Conservation (phyloP, 2,888 invertebrate species). For the Amphipyra berbera region DNA sequence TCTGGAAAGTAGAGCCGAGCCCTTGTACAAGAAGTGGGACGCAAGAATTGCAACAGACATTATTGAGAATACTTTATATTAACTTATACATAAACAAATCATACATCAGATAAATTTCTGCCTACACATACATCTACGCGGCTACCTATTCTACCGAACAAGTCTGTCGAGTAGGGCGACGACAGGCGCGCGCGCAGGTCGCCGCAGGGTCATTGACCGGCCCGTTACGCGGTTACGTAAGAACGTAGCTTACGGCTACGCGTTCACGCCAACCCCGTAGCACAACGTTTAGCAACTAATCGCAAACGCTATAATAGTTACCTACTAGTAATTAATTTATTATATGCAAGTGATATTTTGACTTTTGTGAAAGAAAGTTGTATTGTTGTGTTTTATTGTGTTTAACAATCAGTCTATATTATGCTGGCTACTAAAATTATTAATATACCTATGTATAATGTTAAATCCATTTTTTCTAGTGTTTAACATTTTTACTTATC, state of each 20-base stretch:
- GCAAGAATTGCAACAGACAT: too few species aligned
- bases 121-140: conserved; percentile 53
- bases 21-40: too few species aligned
- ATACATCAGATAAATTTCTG: conserved; percentile 24
- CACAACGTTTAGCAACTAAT: conserved; percentile 61
- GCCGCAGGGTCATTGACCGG: conserved; percentile 82
- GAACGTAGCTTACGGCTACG: conserved; percentile 86
- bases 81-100: not conserved
- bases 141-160: conserved; percentile 56
- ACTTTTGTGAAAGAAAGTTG: conserved; percentile 5
- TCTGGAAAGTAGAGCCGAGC: too few species aligned
- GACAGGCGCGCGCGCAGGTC: conserved; percentile 86
- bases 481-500: conserved; percentile 6
- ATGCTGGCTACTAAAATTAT: not conserved
- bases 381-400: conserved; percentile 1
- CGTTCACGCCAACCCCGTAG: conserved; percentile 68
- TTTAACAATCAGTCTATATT: not conserved
- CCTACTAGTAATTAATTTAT: conserved; percentile 23
- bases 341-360: conserved; percentile 43
- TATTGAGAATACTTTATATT: too few species aligned
- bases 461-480: too few species aligned
- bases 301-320: conserved; percentile 36
- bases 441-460: too few species aligned
- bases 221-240: conserved; percentile 88
- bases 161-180: conserved; percentile 74